phyloP scores from a whole-genome alignment of 2,797 vertebrate species.

The Microctenopoma stevenorrisi region DNA sequence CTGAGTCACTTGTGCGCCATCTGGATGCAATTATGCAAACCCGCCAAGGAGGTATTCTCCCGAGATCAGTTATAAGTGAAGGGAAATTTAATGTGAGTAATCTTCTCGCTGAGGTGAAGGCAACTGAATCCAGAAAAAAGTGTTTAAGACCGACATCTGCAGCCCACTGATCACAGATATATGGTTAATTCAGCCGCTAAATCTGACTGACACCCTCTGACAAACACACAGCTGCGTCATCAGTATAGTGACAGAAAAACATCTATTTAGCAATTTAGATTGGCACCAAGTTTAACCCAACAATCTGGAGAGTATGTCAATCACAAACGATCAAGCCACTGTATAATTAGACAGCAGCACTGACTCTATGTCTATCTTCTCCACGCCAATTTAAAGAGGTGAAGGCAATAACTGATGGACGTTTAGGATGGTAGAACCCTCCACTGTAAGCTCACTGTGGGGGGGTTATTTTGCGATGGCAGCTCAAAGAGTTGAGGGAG shows the following conservation, averaged over 20 bases:
- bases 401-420: constrained; percentile 31
- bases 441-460: constrained; percentile 34
- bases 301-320: constrained; percentile 64
- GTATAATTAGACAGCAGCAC: constrained; percentile 38
- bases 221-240: constrained; percentile 59
- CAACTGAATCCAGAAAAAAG: constrained; percentile 16
- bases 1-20: constrained; percentile 83
- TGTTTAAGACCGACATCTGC: constrained; percentile 6
- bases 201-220: constrained; percentile 55
- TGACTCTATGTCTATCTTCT: constrained; percentile 31
- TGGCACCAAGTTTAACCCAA: constrained; percentile 51
- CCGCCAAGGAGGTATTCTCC: constrained; percentile 73
- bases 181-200: constrained; percentile 45
- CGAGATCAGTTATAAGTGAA: constrained; percentile 53
- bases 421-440: constrained; percentile 26
- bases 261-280: constrained; percentile 70
- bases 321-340: constrained; percentile 60
- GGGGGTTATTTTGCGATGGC: constrained; percentile 48
- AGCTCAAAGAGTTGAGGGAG: constrained; percentile 27
- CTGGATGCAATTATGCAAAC: constrained; percentile 82
- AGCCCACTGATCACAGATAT: constrained; percentile 34
- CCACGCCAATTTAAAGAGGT: constrained; percentile 27
- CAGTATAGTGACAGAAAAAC: constrained; percentile 52
- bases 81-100: constrained; percentile 57
- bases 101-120: constrained; percentile 28